Conservation (phyloP, 2,888 invertebrate species). For the Synanthedon andrenaeformis region DNA sequence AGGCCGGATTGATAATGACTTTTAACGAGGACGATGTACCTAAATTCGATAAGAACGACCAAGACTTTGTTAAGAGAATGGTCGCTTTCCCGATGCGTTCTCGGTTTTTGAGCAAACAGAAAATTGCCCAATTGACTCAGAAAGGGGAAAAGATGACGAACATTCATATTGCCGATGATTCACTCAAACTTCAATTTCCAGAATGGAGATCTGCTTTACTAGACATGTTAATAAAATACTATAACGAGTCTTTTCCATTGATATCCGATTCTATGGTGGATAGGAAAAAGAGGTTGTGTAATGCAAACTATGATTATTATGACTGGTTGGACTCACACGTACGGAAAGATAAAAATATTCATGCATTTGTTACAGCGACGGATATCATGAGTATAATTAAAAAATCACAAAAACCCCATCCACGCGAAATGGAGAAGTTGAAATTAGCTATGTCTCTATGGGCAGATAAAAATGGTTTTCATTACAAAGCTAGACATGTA, state of each 20-base stretch:
- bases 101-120: no score
- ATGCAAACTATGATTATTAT: neutral
- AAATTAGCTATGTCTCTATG: conserved; percentile 2
- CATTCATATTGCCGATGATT: conserved; percentile 1
- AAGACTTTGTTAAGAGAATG: conserved; percentile 1
- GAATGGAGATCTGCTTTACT: conserved; percentile 4
- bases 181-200: conserved; percentile 1
- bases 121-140: no score
- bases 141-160: no score
- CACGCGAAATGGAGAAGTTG: conserved; percentile 1
- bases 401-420: neutral
- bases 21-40: conserved; percentile 1
- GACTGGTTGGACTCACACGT: neutral
- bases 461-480: conserved; percentile 2
- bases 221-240: conserved; percentile 4
- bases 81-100: conserved; percentile 3
- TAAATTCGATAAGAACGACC: conserved; percentile 2
- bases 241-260: conserved; percentile 1
- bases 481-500: conserved; percentile 1
- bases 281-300: no score
- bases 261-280: no score
- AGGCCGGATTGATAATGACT: neutral
- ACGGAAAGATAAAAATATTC: neutral
- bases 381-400: no score
- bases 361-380: no score